Evolutionary conservation across 1,140 invertebrate species (phyloP).

Genomic region (Plectus sambesii): DNA sequence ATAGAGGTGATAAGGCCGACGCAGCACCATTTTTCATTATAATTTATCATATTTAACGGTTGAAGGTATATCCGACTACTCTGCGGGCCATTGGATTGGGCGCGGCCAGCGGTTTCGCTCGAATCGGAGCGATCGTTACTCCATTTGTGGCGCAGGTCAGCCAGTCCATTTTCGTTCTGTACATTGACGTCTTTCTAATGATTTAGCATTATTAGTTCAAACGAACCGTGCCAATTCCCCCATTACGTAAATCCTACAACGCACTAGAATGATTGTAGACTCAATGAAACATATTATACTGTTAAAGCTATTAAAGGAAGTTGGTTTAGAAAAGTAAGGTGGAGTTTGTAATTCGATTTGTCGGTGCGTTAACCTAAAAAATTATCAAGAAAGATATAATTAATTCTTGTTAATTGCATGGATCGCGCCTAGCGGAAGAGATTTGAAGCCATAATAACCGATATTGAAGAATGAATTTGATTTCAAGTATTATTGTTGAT

Average conservation of each 20-base stretch:
- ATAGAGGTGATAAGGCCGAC: no score
- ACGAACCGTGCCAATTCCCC: background rate
- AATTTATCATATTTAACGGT: no score
- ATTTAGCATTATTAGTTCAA: background rate
- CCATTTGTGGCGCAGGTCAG: slow-evolving; percentile 79
- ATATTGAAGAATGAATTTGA: background rate
- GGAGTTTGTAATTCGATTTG: background rate
- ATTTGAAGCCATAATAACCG: background rate
- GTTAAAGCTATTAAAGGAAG: background rate
- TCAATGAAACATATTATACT: no score
- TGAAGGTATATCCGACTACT: slow-evolving; percentile 70
- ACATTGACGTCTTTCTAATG: background rate
- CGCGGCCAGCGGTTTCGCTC: slow-evolving; percentile 73
- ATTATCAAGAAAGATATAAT: background rate
- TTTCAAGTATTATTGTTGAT: slow-evolving; percentile 43
- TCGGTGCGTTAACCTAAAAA: background rate
- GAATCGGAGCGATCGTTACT: slow-evolving; percentile 79
- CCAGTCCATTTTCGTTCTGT: slow-evolving; percentile 5
- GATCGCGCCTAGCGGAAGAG: background rate
- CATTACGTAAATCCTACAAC: background rate
- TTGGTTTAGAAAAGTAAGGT: background rate
- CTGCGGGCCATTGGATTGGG: slow-evolving; percentile 73
- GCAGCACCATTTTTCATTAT: no score
- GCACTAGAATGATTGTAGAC: background rate
- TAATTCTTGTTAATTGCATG: background rate